Conservation (phyloP, 2,888 invertebrate species). For the Aleiodes alternator region DNA sequence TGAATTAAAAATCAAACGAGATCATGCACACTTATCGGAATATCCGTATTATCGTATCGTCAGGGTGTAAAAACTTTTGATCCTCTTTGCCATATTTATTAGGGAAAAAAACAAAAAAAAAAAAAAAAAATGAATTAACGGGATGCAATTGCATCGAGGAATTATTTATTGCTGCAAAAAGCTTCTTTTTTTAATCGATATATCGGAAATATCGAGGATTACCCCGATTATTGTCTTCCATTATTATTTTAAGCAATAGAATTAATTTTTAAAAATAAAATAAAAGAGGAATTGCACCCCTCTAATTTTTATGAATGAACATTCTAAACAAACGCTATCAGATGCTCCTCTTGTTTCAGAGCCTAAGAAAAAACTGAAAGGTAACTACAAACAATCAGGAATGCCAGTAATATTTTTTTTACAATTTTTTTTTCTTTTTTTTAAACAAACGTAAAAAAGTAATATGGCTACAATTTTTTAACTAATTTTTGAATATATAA, state of each 20-base stretch:
- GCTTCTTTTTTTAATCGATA: conserved; percentile 10
- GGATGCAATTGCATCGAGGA: background rate
- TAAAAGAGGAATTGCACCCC: conserved; percentile 52
- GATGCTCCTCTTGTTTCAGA: conserved; percentile 85
- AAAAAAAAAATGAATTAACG: conserved; percentile 1
- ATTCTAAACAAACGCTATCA: conserved; percentile 75
- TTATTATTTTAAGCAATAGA: conserved; percentile 22
- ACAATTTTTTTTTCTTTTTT: conserved; percentile 16
- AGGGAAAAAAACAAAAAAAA: background rate
- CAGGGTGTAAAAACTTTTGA: conserved; percentile 20
- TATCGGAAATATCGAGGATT: background rate
- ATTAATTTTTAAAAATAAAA: conserved; percentile 38
- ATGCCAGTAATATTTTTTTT: conserved; percentile 63
- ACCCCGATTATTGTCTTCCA: background rate
- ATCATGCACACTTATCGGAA: background rate
- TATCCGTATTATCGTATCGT: conserved; percentile 32
- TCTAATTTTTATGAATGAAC: conserved; percentile 70
- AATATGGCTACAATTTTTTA: conserved; percentile 61
- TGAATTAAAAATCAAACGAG: background rate
- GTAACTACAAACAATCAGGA: conserved; percentile 74
- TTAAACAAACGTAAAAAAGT: conserved; percentile 59
- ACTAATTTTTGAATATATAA: conserved; percentile 55
- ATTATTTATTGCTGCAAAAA: no score
- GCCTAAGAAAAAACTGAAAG: conserved; percentile 87
- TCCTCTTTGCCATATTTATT: conserved; percentile 28